These are phyloP conservation scores for Drosophila tripunctata DNA, from an alignment of 2,888 invertebrate species.

Conservation along the genomic window DNA sequence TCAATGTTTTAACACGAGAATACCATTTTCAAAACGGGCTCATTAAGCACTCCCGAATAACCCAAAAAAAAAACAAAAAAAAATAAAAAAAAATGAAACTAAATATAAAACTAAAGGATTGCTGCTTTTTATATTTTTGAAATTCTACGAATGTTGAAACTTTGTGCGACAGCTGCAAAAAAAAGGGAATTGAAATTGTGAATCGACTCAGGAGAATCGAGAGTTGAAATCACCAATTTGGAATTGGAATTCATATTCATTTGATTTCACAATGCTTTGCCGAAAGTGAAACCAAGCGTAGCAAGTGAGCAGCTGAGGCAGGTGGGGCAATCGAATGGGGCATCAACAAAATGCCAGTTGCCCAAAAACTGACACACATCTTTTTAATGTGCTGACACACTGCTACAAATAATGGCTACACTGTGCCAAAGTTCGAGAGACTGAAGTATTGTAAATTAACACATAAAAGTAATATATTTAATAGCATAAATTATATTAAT, in stretches of 20 bases:
- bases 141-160: conserved; percentile 68
- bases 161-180: conserved; percentile 65
- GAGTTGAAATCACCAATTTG: conserved; percentile 12
- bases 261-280: conserved; percentile 75
- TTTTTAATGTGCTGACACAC: conserved; percentile 6
- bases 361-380: conserved; percentile 51
- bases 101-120: conserved; percentile 35
- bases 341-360: conserved; percentile 37
- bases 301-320: not conserved
- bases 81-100: conserved; percentile 20
- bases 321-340: conserved; percentile 19
- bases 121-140: too few species aligned
- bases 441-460: too few species aligned
- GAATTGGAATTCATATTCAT: conserved; percentile 75
- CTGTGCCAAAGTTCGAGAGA: too few species aligned
- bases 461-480: not conserved
- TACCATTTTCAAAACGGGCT: conserved; percentile 76
- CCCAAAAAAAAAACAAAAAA: conserved; percentile 23
- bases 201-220: not conserved
- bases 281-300: conserved; percentile 67
- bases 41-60: conserved; percentile 69
- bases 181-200: conserved; percentile 50
- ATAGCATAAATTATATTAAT: too few species aligned
- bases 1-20: conserved; percentile 80
- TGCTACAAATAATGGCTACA: not conserved